phyloP scores from a whole-genome alignment of 2,888 invertebrate genomes.

The Caenorhabditis angaria region DNA sequence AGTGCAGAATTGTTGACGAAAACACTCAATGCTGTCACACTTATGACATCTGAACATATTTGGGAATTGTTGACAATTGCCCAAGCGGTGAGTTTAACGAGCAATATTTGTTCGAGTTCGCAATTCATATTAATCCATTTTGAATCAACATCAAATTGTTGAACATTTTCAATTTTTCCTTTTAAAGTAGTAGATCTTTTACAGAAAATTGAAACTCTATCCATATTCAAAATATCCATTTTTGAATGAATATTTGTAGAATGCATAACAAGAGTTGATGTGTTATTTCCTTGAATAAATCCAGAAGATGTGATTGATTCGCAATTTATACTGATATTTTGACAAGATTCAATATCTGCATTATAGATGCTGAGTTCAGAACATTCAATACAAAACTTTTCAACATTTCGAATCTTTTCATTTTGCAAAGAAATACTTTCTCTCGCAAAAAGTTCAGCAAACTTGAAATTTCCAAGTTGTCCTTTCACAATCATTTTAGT shows the following conservation, averaged over 20 bases:
- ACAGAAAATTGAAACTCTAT: conserved; percentile 26
- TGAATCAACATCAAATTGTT: conserved; percentile 33
- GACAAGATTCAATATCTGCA: conserved; percentile 41
- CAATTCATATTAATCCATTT: conserved; percentile 38
- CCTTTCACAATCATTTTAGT: conserved; percentile 38
- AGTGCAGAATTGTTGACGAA: conserved; percentile 33
- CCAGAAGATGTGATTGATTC: conserved; percentile 38
- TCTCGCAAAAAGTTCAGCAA: conserved; percentile 49
- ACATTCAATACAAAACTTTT: conserved; percentile 41
- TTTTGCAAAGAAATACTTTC: conserved; percentile 45
- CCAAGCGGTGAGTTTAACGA: conserved; percentile 27
- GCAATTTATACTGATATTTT: conserved; percentile 39
- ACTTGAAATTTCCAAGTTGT: conserved; percentile 51
- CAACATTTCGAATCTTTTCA: conserved; percentile 36
- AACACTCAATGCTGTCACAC: conserved; percentile 29
- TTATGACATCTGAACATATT: conserved; percentile 11
- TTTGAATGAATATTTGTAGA: conserved; percentile 36
- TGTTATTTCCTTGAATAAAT: conserved; percentile 14
- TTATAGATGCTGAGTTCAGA: conserved; percentile 40
- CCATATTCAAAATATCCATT: conserved; percentile 25
- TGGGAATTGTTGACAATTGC: conserved; percentile 19
- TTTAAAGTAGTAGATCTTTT: conserved; percentile 32
- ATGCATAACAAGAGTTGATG: conserved; percentile 21
- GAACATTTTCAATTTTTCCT: conserved; percentile 21
- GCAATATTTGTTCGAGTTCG: conserved; percentile 8